Evolutionary conservation across 2,888 invertebrate species (phyloP).

Genomic region (Macroteleia sp.): DNA sequence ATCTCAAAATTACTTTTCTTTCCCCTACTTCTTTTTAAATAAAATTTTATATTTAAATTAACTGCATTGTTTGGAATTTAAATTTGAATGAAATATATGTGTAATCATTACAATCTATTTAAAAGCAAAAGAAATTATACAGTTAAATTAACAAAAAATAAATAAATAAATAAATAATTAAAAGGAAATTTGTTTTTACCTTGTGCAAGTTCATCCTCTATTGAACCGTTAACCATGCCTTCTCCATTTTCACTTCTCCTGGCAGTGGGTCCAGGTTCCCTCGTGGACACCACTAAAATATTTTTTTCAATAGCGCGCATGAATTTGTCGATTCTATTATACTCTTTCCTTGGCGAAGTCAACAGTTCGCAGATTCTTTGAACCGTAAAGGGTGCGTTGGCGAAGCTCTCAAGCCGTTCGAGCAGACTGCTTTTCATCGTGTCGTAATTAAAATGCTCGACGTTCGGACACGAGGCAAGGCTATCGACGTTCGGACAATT

Average conservation of each 20-base stretch:
- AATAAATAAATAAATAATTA: too few relatives aligned
- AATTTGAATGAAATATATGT: too few relatives aligned
- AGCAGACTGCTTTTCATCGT: conserved; percentile 93
- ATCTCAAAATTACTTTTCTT: too few relatives aligned
- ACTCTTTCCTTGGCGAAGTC: conserved; percentile 95
- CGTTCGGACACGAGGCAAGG: conserved; percentile 95
- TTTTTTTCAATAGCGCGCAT: conserved; percentile 98
- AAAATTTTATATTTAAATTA: too few relatives aligned
- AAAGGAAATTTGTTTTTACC: too few relatives aligned
- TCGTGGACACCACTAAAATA: conserved; percentile 90
- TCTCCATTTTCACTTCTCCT: conserved; percentile 81
- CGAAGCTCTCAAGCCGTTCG: conserved; percentile 92
- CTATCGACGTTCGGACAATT: conserved; percentile 89
- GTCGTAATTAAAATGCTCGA: conserved; percentile 95
- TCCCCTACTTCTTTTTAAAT: too few relatives aligned
- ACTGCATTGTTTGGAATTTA: too few relatives aligned
- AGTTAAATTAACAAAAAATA: too few relatives aligned
- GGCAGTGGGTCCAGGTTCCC: conserved; percentile 83
- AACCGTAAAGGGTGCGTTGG: conserved; percentile 97
- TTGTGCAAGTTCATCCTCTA: conserved; percentile 76
- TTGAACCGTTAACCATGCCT: conserved; percentile 81
- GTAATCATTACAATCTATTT: too few relatives aligned
- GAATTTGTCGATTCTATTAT: conserved; percentile 97
- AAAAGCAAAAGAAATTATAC: too few relatives aligned
- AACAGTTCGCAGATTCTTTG: conserved; percentile 97